Evolutionary conservation across 53 echinoderm and acorn worm genomes (phyloP).

Genomic region (Astropecten irregularis): DNA sequence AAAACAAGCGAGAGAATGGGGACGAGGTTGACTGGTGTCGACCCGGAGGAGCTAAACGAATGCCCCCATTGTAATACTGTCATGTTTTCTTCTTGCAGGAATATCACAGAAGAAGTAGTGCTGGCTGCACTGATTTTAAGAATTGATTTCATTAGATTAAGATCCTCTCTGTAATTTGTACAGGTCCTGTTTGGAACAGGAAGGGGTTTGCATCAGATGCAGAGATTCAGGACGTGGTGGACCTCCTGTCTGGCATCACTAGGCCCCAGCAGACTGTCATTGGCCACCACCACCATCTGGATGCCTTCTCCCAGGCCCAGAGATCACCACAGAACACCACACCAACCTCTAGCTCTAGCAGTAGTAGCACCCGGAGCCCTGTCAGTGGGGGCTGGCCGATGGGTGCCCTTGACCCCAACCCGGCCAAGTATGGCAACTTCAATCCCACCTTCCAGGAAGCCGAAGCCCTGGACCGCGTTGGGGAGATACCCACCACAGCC

Average conservation of each 20-base stretch:
- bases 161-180: too few species aligned
- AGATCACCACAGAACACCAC: slow-evolving; percentile 72
- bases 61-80: too few species aligned
- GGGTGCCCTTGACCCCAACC: slow-evolving; percentile 33
- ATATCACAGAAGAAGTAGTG: too few species aligned
- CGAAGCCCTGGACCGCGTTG: slow-evolving; percentile 39
- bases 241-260: slow-evolving; percentile 79
- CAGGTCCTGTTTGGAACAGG: slow-evolving; percentile 26
- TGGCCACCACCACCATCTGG: slow-evolving; percentile 53
- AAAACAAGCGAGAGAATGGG: too few species aligned
- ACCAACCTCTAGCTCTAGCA: slow-evolving; percentile 80
- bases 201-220: slow-evolving; percentile 85
- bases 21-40: too few species aligned
- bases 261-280: slow-evolving; percentile 38
- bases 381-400: slow-evolving; percentile 53
- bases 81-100: too few species aligned
- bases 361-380: slow-evolving; percentile 65
- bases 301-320: slow-evolving; percentile 37
- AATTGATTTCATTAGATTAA: too few species aligned
- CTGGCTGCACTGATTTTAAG: too few species aligned
- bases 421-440: slow-evolving; percentile 80
- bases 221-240: slow-evolving; percentile 90
- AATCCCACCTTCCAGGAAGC: slow-evolving; percentile 77
- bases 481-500: not conserved
- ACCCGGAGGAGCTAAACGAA: too few species aligned